These are phyloP conservation scores for Esox niger DNA, from an alignment of 2,113 vertebrate species.

Conservation along the genomic window DNA sequence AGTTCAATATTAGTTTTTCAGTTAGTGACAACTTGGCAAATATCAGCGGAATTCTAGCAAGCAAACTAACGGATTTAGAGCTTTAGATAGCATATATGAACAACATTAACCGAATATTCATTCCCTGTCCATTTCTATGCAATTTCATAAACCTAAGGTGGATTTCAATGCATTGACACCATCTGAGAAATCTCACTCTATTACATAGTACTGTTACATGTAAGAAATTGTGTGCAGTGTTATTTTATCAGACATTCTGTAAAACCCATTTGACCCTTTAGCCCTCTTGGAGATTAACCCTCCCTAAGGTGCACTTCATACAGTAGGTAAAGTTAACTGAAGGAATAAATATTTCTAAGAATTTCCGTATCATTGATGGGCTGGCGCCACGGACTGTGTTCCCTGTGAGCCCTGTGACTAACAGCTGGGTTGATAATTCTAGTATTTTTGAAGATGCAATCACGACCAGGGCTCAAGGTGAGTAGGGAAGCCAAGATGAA, in stretches of 20 bases:
- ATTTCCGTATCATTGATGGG: conserved; percentile 80
- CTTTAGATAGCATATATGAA: conserved; percentile 68
- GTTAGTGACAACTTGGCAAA: conserved; percentile 68
- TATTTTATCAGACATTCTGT: conserved; percentile 14
- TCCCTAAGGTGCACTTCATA: conserved; percentile 75
- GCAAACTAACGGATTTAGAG: conserved; percentile 51
- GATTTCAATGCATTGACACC: not conserved
- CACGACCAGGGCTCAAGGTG: conserved; percentile 87
- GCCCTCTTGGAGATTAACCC: conserved; percentile 38
- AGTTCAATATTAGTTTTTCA: conserved; percentile 63
- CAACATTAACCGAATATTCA: conserved; percentile 57
- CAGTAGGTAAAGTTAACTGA: conserved; percentile 85
- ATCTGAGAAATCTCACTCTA: not conserved
- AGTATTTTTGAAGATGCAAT: conserved; percentile 93
- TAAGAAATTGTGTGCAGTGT: conserved; percentile 2
- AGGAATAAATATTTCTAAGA: conserved; percentile 81
- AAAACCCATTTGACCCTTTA: not conserved
- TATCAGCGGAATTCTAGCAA: conserved; percentile 69
- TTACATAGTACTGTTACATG: too few relatives aligned
- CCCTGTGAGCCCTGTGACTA: conserved; percentile 83
- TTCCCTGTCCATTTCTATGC: conserved; percentile 22
- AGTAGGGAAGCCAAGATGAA: conserved; percentile 56
- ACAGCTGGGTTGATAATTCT: conserved; percentile 85
- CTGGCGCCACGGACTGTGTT: conserved; percentile 83
- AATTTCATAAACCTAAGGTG: not conserved